Percentiles rank a stretch among this genome's conserved stretches.
Evolutionary conservation across 2,113 vertebrate genomes (phyloP).

Genomic region (Terrapene triunguis): DNA sequence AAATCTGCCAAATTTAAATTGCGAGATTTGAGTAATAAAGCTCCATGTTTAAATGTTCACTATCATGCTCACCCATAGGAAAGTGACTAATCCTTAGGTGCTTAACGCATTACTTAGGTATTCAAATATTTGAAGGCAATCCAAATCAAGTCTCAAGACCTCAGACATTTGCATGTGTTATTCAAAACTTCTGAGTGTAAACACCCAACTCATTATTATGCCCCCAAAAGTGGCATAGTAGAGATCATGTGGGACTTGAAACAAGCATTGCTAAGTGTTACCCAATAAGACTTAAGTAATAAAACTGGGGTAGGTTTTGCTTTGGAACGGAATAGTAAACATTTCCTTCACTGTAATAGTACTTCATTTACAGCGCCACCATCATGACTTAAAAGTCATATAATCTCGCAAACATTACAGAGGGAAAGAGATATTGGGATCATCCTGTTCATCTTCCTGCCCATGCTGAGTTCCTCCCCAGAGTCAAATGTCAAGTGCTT

Average conservation of each 20-base stretch:
- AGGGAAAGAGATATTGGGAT: fast-evolving
- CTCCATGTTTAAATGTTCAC: neutral
- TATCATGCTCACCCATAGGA: neutral
- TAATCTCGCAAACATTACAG: neutral
- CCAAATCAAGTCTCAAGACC: neutral
- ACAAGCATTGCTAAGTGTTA: neutral
- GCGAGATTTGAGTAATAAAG: neutral
- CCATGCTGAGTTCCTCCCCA: neutral
- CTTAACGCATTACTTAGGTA: neutral
- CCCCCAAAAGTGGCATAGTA: fast-evolving
- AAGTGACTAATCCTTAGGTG: neutral
- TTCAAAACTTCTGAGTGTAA: neutral
- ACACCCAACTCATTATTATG: neutral
- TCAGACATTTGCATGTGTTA: neutral
- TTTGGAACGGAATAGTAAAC: neutral
- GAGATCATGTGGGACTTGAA: fast-evolving
- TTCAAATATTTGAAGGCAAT: neutral
- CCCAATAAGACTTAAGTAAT: neutral
- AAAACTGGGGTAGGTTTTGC: neutral
- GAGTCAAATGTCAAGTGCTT: neutral
- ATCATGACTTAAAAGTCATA: neutral
- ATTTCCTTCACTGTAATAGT: neutral
- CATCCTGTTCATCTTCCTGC: neutral
- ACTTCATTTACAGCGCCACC: neutral
- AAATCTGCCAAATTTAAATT: neutral